Evolutionary conservation across 2,797 vertebrate genomes (phyloP), one percentile per base, ranked within the genome.

Genomic region (Sebastiscus albofasciatus): DNA sequence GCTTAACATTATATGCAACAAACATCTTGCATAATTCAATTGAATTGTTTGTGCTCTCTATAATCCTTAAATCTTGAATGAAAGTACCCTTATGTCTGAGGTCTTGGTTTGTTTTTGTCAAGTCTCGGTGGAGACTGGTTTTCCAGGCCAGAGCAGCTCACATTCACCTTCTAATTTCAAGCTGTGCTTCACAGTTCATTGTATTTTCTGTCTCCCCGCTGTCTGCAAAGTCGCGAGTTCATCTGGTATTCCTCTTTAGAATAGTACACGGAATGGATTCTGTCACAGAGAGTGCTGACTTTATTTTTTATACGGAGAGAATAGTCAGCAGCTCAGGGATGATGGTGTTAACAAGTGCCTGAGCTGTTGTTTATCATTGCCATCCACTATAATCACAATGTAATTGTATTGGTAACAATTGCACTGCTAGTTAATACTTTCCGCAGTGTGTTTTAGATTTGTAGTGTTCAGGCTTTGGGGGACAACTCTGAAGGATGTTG

Each of bases 401-500:
- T 67, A 31, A 72, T 82, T 68, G 66, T 66, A 65, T 69, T 65
- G 52, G 42, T 55, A 34, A 72, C 75, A 84, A 64, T 72, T 26
- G 27, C 24, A 62, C 18, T n/a, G 8, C 39, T 79, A 55, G 74
- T 79, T 86, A 79, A 85, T 82, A 68, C 58, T 79, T 46, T 64
- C 74, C 76, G 27, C 69, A 36, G 56, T 75, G 46, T n/a, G 33
- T 78, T 85, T 90, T 52, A 69, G 75, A 85, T 81, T 73, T 69
- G 75, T 58, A 46, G 66, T 61, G 76, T 77, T 79, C 33, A 62
- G 77, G 76, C 87, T 90, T 71, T 36, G 59, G 70, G 79, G 58
- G 75, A 82, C 77, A 81, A 26, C 80, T 77, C 59, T 91, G 84
- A 93, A 72, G 61, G 77, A 93, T 88, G 84, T 75, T 56, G 70